Base-by-base conservation (phyloP, 1,140 invertebrate genomes). In the Battus philenor region DNA sequence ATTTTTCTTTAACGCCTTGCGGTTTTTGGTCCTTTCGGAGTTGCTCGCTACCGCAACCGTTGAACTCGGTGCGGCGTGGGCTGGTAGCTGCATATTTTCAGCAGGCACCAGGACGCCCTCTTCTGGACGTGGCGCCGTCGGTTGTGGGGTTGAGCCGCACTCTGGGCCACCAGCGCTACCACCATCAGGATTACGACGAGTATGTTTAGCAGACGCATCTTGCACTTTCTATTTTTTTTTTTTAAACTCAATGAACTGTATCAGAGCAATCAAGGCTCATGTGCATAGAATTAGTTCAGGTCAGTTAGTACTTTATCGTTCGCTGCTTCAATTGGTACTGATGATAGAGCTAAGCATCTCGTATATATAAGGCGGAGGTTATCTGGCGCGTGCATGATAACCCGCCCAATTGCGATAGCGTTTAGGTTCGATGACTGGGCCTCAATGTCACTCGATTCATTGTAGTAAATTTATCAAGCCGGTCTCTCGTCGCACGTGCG, bases 351-450 rank as follows among this genome's bases (percentile, higher is more conserved):
- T 50, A 39, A 60, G 60, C 54, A 50, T 61, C 59, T 46, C 51
- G 43, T 49, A 44, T 81, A 74, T 78, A 81, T 74, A 76, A 54
- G 44, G 38, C 16, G 47, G 49, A 8, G 72, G 74, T 78, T 78
- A 81, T 81, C 77, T 63, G 18, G 70, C 74, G 74, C 74, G 77
- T 73, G 77, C 48, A 49, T 54, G 68, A 76, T 76, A 76, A 73
- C 71, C 69, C 59, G 50, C 73, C 76, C 31, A 79, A 79, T 61
- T 64, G 59, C 48, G 64, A 67, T 74, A 67, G 12, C 32, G 30
- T 38, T 15, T 45, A 62, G 54, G 77, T 76, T 81, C 77, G 74
- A 74, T 78, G 77, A 81, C 74, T 74, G 75, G 41, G 32, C 26
- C 48, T 69, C 77, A 78, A 78, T 78, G 70, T 72, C 74, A 76